Conservation (phyloP, 2,888 invertebrate species). For the Xestia sexstrigata region DNA sequence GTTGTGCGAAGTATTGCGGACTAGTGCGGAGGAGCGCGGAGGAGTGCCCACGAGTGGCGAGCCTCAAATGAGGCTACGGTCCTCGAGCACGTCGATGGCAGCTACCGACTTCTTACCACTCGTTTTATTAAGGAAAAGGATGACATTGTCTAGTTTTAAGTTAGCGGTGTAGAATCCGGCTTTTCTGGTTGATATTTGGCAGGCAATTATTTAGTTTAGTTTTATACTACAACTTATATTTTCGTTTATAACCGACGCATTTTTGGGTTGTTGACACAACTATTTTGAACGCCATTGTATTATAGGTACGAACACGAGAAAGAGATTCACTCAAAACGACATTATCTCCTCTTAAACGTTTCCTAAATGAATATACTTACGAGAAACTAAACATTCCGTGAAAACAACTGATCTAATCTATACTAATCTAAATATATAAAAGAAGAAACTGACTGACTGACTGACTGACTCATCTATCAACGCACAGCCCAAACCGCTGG, state of each 20-base stretch:
- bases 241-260: too few species aligned
- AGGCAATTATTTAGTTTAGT: neutral
- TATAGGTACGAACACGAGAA: neutral
- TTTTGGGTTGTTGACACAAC: neutral
- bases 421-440: too few species aligned
- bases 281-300: neutral
- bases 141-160: slow-evolving; percentile 32
- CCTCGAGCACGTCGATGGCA: slow-evolving; percentile 65
- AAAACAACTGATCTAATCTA: neutral
- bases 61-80: slow-evolving; percentile 70
- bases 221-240: neutral
- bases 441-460: too few species aligned
- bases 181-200: neutral
- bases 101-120: slow-evolving; percentile 45
- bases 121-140: slow-evolving; percentile 51
- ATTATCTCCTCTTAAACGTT: neutral
- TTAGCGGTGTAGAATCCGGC: neutral
- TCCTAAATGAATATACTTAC: neutral
- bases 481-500: too few species aligned
- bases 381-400: neutral
- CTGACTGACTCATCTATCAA: too few species aligned
- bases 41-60: slow-evolving; percentile 57
- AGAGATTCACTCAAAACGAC: neutral
- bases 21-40: slow-evolving; percentile 46
- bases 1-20: slow-evolving; percentile 27